Evolutionary conservation across 2,888 invertebrate genomes (phyloP).

Genomic region (Endotricha flammealis): DNA sequence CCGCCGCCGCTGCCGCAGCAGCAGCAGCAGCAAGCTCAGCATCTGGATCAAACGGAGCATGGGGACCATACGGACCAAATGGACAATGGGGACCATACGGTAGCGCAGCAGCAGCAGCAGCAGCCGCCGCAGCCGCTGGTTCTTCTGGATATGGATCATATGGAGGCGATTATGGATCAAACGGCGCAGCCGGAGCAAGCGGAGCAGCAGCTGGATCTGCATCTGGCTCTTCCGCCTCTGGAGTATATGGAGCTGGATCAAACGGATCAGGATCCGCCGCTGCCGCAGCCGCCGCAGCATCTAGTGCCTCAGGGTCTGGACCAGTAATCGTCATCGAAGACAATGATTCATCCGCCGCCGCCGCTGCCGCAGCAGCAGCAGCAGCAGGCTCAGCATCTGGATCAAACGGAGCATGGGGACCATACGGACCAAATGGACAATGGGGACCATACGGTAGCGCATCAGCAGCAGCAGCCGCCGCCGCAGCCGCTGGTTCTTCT

Average conservation of each 20-base stretch:
- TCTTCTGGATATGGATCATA: neutral
- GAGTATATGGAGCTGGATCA: conserved; percentile 12
- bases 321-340: neutral
- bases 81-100: conserved; percentile 13
- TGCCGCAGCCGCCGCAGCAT: conserved; percentile 11
- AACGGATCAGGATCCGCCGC: conserved; percentile 5
- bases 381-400: conserved; percentile 2
- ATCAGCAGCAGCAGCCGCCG: conserved; percentile 12
- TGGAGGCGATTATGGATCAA: conserved; percentile 10
- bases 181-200: conserved; percentile 8
- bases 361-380: neutral
- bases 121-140: neutral
- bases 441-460: neutral
- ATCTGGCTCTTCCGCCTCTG: conserved; percentile 13
- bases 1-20: conserved; percentile 3
- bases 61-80: conserved; percentile 5
- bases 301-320: conserved; percentile 7
- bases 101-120: conserved; percentile 7
- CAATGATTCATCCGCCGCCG: neutral
- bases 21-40: conserved; percentile 15
- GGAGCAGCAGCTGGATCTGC: conserved; percentile 3
- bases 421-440: neutral
- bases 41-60: neutral
- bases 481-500: conserved; percentile 8
- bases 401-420: neutral